Percentiles rank a stretch among this genome's conserved stretches.
phyloP scores from a whole-genome alignment of 2,888 invertebrate genomes.

The Resseliella maxima region DNA sequence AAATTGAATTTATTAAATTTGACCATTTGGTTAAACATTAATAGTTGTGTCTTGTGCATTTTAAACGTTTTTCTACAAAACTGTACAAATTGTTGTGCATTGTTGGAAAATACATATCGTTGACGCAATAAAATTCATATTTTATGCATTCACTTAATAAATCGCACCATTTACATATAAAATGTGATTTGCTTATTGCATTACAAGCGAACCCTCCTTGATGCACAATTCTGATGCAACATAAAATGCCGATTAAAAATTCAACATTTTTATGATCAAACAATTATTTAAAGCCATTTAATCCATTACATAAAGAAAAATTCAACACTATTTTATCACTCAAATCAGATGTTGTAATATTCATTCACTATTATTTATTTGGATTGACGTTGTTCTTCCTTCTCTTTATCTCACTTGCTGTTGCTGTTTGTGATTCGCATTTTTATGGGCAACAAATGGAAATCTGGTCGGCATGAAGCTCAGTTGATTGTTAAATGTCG shows the following conservation, averaged over 20 bases:
- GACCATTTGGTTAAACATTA: no score
- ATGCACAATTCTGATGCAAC: not conserved
- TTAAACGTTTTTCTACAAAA: not conserved
- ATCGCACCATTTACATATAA: conserved; percentile 47
- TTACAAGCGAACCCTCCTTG: not conserved
- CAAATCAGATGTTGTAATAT: conserved; percentile 28
- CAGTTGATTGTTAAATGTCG: conserved; percentile 41
- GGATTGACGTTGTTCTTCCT: not conserved
- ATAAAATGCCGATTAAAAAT: conserved; percentile 9
- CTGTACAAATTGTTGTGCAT: not conserved
- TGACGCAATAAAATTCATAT: not conserved
- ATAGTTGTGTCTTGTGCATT: no score
- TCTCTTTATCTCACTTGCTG: no score
- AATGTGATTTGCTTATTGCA: conserved; percentile 42
- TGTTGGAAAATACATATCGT: not conserved
- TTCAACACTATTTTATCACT: not conserved
- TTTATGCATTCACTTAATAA: conserved; percentile 41
- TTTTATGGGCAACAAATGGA: not conserved
- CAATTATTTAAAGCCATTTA: conserved; percentile 60
- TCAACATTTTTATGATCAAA: conserved; percentile 59
- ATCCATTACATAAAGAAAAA: conserved; percentile 57
- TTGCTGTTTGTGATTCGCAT: not conserved
- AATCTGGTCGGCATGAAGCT: not conserved
- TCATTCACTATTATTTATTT: not conserved
- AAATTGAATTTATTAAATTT: no score